Evolutionary conservation across 2,113 vertebrate genomes (phyloP).

Genomic region (human (Homo sapiens)): GRCh38 chr20:37476001-37476500

Average conservation of each 20-base stretch:
- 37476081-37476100: neutral
- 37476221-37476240: neutral
- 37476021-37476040: constrained; percentile 6
- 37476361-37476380: neutral
- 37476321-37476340: neutral
- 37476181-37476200: neutral
- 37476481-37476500: neutral
- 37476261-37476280: neutral
- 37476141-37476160: neutral
- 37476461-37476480: neutral
- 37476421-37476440: neutral
- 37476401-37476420: neutral
- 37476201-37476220: neutral
- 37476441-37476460: neutral
- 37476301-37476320: neutral
- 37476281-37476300: neutral
- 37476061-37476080: neutral
- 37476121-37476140: neutral
- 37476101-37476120: neutral
- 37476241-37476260: neutral
- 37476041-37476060: constrained; percentile 33
- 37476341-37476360: neutral
- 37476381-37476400: neutral
- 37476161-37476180: neutral
- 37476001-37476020: neutral